Evolutionary conservation across 2,797 vertebrate species (phyloP), one percentile per base, ranked within the genome.

Genomic region (Catamblyrhynchus diadema): DNA sequence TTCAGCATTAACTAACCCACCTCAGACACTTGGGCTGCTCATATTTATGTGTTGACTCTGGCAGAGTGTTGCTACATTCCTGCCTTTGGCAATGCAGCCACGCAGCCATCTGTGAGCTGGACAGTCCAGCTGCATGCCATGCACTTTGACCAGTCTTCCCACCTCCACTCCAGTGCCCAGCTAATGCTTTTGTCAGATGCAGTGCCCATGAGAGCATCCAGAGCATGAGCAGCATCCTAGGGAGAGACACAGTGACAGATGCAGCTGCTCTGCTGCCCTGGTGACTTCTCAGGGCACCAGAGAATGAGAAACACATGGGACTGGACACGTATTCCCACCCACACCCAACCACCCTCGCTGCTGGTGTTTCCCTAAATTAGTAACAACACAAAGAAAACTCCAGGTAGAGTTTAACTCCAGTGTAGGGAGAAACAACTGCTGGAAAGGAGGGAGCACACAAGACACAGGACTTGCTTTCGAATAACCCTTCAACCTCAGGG

Each of bases 401-500:
- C 65, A 86, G 65, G 62, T 70, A 91, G 71, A 72, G 28, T 54
- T 74, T 41, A 54, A 62, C 27, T 78, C 57, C 69, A 48, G 37
- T 0, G 1, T 3, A 28, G 22, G 37, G 44, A 92, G 89, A 78
- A 96, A 61, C 24, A 80, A 60, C 3, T 9, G 59, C 65, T 86
- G 62, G 54, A 78, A 81, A 81, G 69, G 18, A 88, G 8, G 9
- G 39, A 92, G 86, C 4, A 6, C 41, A 64, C 45, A 82, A 84
- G 85, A 80, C 42, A 54, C 61, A 48, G 92, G 6, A 47, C 62
- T 93, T 88, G 95, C 92, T 96, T 96, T 97, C 92, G 75, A 96
- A 92, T 92, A 96, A 97, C 89, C 87, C 87, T 91, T 83, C 87
- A 91, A 75, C 95, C 93, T 94, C 95, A 92, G 85, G 59, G 66